A percentile compares a stretch with the other conserved stretches of the same genome.
Evolutionary conservation across 2,888 invertebrate genomes (phyloP).

Genomic region (Desoria tigrina): DNA sequence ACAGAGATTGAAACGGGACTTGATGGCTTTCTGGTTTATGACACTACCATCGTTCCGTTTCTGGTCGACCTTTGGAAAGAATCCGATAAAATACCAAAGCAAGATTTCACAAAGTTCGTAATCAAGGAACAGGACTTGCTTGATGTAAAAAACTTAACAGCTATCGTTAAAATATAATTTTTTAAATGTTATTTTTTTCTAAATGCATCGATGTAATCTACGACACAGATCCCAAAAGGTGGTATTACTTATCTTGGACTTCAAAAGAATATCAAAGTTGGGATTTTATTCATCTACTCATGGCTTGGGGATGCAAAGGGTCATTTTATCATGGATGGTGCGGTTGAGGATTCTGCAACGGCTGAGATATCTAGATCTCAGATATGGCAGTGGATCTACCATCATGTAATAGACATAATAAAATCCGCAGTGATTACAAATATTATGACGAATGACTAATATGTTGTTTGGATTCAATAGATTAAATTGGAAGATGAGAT

Average conservation of each 20-base stretch:
- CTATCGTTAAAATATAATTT: not conserved
- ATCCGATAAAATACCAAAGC: not conserved
- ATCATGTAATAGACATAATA: conserved; percentile 58
- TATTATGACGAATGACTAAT: no score
- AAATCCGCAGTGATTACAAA: no score
- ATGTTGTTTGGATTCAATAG: conserved; percentile 56
- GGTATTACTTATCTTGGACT: conserved; percentile 67
- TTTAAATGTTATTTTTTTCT: not conserved
- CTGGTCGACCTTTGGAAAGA: conserved; percentile 61
- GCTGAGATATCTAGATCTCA: conserved; percentile 73
- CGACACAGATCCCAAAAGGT: conserved; percentile 62
- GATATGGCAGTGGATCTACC: conserved; percentile 74
- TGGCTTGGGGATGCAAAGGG: conserved; percentile 68
- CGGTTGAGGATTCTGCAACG: conserved; percentile 73
- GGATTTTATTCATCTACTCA: conserved; percentile 68
- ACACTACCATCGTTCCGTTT: conserved; percentile 64
- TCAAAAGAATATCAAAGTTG: conserved; percentile 67
- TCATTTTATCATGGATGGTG: conserved; percentile 66
- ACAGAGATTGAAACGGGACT: conserved; percentile 65
- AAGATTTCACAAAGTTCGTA: not conserved
- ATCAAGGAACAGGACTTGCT: not conserved
- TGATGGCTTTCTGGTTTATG: conserved; percentile 72
- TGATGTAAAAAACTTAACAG: not conserved
- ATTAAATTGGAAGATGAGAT: conserved; percentile 62
- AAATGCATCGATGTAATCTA: not conserved